phyloP scores from a whole-genome alignment of 2,797 vertebrate genomes.

The Hydrolagus colliei region DNA sequence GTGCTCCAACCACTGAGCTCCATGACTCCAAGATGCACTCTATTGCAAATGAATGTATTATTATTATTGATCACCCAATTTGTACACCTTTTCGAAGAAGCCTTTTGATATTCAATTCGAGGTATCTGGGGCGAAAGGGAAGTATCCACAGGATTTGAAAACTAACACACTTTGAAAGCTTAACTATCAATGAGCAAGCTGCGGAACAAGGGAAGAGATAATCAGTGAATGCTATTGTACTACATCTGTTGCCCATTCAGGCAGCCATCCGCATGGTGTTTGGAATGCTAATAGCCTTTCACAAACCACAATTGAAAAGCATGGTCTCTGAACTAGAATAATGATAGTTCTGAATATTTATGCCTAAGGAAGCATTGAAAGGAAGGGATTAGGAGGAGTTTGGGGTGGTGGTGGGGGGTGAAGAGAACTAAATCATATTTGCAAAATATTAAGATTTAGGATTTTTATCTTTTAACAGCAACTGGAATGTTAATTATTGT shows the following conservation, averaged over 20 bases:
- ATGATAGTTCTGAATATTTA: conserved; percentile 33
- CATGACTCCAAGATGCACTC: no score
- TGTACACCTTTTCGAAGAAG: no score
- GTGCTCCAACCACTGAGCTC: no score
- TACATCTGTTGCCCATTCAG: not conserved
- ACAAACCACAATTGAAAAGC: conserved; percentile 28
- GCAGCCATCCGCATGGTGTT: not conserved
- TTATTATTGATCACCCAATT: no score
- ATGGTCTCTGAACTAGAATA: not conserved
- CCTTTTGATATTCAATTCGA: no score
- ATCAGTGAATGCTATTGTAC: not conserved
- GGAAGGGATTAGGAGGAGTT: no score
- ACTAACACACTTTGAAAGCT: not conserved
- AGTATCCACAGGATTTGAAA: not conserved
- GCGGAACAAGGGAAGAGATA: not conserved
- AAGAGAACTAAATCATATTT: no score
- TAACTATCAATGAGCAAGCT: not conserved
- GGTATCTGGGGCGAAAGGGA: not conserved
- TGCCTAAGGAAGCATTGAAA: conserved; percentile 24
- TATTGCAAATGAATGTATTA: no score
- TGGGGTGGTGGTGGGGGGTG: no score
- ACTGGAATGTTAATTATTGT: no score
- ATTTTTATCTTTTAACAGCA: no score
- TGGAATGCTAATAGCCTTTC: not conserved
- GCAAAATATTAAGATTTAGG: no score